phyloP scores from a whole-genome alignment of 2,797 vertebrate genomes.

The Poeciliopsis turneri region DNA sequence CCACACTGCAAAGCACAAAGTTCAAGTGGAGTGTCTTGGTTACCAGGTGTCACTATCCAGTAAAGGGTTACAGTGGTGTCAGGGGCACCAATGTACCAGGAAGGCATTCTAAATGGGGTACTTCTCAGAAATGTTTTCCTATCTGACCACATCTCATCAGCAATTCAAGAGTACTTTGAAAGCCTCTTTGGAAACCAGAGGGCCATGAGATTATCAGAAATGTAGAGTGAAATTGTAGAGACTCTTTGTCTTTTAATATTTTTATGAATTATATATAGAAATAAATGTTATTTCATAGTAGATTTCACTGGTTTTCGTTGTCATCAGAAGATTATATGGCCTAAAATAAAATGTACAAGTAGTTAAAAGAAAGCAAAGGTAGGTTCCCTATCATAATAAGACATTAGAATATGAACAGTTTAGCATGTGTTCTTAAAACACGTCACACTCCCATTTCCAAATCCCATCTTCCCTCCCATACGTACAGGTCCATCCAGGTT shows the following conservation, averaged over 20 bases:
- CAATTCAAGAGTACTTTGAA: not conserved
- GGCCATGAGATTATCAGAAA: not conserved
- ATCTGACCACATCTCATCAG: constrained; percentile 22
- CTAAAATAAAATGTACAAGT: not conserved
- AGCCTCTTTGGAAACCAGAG: not conserved
- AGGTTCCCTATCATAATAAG: not conserved
- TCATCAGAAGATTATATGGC: no score
- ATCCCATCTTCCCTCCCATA: not conserved
- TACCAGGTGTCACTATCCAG: constrained; percentile 54
- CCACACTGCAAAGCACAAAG: constrained; percentile 57
- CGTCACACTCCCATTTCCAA: not conserved
- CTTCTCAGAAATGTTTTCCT: constrained; percentile 71
- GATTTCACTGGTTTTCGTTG: not conserved
- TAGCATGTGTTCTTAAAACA: not conserved
- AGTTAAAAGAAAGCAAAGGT: not conserved
- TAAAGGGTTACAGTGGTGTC: constrained; percentile 52
- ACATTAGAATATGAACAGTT: not conserved
- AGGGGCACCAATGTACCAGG: constrained; percentile 31
- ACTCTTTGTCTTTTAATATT: no score
- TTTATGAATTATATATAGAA: not conserved
- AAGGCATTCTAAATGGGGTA: constrained; percentile 27
- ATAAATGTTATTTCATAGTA: not conserved
- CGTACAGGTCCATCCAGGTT: not conserved
- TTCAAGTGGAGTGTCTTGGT: constrained; percentile 67
- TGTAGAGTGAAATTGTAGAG: not conserved